Evolutionary conservation across 2,113 vertebrate species (phyloP), one percentile per base, ranked within the genome.

Genomic region (Triplophysa tibetana): DNA sequence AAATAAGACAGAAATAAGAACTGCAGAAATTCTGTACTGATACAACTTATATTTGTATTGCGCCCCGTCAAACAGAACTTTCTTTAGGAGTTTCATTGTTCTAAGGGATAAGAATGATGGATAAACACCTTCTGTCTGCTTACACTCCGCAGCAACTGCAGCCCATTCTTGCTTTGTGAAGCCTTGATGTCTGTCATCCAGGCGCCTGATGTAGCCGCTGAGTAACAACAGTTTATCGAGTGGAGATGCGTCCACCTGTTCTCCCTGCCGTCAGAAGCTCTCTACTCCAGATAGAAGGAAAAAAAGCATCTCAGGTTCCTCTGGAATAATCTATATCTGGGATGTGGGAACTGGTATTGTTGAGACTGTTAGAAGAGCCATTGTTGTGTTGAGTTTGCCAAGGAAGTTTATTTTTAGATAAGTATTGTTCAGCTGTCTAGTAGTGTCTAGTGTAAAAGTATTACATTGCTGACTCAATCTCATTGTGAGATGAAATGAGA

Each of bases 191-290:
- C 75, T 66, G 65, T 60, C 38, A 29, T 41, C 16, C 17, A 61
- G 56, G 66, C 10, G 24, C 58, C 43, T 45, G 64, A 17, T 33
- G 64, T 13, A 43, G 33, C 41, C 63, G 33, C 13, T 24, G 8
- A 58, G 23, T 76, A 38, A 65, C 45, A 65, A 64, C 43, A 21
- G 50, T 66, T 67, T 67, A 77, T 38, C 48, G 58, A 68, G 21
- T 43, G 76, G 19, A 72, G 70, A 10, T 14, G 19, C 3, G 14
- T 58, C 14, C 76, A 45, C 50, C 64, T 41, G 54, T 78, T 78
- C n/a, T 11, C 6, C 29, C 21, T 9, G 19, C 19, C 74, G 2
- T 52, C 9, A 38, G 48, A 50, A 19, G 9, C 52, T 61, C 10
- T 56, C 72, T 70, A 7, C 8, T 14, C 14, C 14, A 11, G 67